Evolutionary conservation across 2,888 invertebrate species (phyloP).

Genomic region (Galeopsomyia nigrocyanea): DNA sequence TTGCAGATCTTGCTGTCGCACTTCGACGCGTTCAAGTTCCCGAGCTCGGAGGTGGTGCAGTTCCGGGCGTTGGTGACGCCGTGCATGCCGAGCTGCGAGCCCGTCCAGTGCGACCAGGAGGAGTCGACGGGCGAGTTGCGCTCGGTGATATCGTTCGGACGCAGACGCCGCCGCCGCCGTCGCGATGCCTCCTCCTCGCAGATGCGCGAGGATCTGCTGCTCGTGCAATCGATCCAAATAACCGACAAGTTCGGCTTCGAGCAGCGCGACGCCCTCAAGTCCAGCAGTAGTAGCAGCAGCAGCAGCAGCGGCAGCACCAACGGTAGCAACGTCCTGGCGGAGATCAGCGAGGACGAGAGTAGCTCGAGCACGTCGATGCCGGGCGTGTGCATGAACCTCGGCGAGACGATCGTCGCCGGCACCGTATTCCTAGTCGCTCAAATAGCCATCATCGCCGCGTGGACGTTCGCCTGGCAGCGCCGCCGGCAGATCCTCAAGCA

Average conservation of each 20-base stretch:
- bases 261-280: constrained; percentile 53
- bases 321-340: constrained; percentile 50
- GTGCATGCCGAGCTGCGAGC: constrained; percentile 93
- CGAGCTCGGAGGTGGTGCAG: constrained; percentile 93
- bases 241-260: constrained; percentile 93
- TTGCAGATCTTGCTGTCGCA: constrained; percentile 86
- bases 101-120: constrained; percentile 89
- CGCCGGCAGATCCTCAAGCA: constrained; percentile 76
- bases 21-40: constrained; percentile 97
- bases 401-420: constrained; percentile 87
- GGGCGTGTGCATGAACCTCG: constrained; percentile 81
- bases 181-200: constrained; percentile 70
- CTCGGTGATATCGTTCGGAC: constrained; percentile 86
- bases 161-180: constrained; percentile 79
- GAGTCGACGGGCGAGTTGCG: constrained; percentile 87
- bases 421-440: constrained; percentile 89
- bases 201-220: constrained; percentile 83
- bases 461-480: constrained; percentile 91
- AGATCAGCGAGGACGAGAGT: constrained; percentile 60
- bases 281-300: not conserved
- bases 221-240: constrained; percentile 92
- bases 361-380: constrained; percentile 55
- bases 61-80: constrained; percentile 96
- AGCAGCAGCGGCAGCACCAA: constrained; percentile 59
- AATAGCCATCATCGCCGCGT: constrained; percentile 87